Conservation (phyloP, 2,113 vertebrate species). For the Hoplias malabaricus region DNA sequence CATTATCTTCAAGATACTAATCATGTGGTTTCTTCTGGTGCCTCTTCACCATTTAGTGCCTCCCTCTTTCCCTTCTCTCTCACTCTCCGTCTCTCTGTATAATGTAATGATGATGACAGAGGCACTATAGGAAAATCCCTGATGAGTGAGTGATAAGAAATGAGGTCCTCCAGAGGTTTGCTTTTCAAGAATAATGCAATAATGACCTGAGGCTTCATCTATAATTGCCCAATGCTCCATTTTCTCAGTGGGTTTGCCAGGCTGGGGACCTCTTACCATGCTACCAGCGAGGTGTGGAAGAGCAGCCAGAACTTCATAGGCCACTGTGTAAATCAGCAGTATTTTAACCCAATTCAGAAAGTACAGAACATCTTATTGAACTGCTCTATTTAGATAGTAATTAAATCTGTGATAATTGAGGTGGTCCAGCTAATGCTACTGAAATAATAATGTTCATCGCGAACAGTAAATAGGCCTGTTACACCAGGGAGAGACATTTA, state of each 20-base stretch:
- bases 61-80: neutral
- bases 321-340: no score
- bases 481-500: no score
- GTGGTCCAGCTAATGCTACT: no score
- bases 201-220: neutral
- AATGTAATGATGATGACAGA: conserved; percentile 28
- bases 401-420: no score
- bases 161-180: neutral
- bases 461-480: no score
- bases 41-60: neutral
- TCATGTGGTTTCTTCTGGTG: neutral
- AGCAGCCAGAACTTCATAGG: neutral
- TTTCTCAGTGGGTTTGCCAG: neutral
- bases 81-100: neutral
- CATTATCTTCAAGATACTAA: conserved; percentile 23
- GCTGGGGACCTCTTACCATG: neutral
- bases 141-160: conserved; percentile 5
- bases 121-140: conserved; percentile 9
- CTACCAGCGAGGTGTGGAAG: neutral
- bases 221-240: neutral
- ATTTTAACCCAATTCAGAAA: no score
- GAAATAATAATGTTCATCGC: no score
- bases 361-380: no score
- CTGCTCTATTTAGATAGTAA: no score
- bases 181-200: neutral